A percentile compares a stretch with the other conserved stretches of the same genome.
Evolutionary conservation across 2,888 invertebrate genomes (phyloP).

Genomic region (Alsophila aescularia): DNA sequence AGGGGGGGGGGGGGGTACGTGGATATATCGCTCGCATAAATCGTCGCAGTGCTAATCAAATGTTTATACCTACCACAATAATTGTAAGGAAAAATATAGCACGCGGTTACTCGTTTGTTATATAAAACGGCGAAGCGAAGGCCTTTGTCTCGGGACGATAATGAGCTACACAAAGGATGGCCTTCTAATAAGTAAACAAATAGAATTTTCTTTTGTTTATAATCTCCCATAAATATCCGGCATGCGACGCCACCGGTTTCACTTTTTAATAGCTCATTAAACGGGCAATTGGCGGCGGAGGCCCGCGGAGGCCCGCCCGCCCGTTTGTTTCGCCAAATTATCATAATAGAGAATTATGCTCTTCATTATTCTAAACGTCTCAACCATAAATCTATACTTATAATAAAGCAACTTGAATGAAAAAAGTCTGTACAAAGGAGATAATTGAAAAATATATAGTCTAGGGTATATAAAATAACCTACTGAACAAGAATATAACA

Average conservation of each 20-base stretch:
- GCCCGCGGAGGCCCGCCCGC: not conserved
- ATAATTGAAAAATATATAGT: no score
- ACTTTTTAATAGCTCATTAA: constrained; percentile 16
- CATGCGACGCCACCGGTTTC: not conserved
- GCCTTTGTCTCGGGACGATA: not conserved
- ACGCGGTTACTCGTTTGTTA: no score
- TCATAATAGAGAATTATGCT: constrained; percentile 25
- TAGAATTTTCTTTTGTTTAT: not conserved
- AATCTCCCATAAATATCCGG: not conserved
- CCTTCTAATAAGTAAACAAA: not conserved
- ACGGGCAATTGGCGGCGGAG: not conserved
- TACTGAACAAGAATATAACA: no score
- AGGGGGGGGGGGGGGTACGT: constrained; percentile 6
- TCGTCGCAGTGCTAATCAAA: constrained; percentile 21
- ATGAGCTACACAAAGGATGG: not conserved
- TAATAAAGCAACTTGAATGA: no score
- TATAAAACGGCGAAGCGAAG: no score
- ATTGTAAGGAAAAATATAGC: no score
- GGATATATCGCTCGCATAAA: constrained; percentile 29
- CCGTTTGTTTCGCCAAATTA: constrained; percentile 14
- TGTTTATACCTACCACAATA: not conserved
- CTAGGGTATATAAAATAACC: no score
- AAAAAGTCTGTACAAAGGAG: no score
- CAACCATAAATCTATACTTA: no score
- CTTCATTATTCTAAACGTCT: constrained; percentile 11